Conservation (phyloP, 2,113 vertebrate species). For the Castor canadensis region DNA sequence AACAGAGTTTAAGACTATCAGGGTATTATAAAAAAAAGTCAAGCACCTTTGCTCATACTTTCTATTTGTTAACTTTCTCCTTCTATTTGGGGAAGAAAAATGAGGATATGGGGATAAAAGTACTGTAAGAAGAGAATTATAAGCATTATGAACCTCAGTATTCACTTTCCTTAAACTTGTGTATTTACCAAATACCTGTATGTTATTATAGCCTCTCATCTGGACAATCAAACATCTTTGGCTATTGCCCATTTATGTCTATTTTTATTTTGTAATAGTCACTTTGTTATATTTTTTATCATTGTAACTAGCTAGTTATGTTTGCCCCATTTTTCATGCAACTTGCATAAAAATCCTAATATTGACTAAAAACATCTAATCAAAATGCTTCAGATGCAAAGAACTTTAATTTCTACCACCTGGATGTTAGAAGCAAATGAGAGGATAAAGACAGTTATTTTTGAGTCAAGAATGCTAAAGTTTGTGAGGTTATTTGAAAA, state of each 20-base stretch:
- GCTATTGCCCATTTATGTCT: neutral
- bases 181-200: neutral
- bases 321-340: neutral
- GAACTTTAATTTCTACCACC: conserved; percentile 30
- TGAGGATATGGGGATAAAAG: fast-evolving
- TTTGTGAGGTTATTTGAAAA: neutral
- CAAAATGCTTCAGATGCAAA: conserved; percentile 39
- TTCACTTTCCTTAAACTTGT: neutral
- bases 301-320: neutral
- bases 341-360: neutral
- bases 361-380: neutral
- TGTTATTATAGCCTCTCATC: neutral
- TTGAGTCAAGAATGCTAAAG: neutral
- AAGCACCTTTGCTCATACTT: too few species aligned
- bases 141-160: neutral
- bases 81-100: neutral
- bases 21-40: neutral
- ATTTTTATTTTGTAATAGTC: neutral
- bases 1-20: neutral
- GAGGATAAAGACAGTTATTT: neutral
- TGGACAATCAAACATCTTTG: conserved; percentile 15
- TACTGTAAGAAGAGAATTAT: neutral
- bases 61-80: neutral
- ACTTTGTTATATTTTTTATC: neutral
- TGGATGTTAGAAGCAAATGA: neutral